A percentile compares a stretch with the other conserved stretches of the same genome.
Conservation (phyloP, 2,797 vertebrate genomes). For the Ataeniobius toweri region DNA sequence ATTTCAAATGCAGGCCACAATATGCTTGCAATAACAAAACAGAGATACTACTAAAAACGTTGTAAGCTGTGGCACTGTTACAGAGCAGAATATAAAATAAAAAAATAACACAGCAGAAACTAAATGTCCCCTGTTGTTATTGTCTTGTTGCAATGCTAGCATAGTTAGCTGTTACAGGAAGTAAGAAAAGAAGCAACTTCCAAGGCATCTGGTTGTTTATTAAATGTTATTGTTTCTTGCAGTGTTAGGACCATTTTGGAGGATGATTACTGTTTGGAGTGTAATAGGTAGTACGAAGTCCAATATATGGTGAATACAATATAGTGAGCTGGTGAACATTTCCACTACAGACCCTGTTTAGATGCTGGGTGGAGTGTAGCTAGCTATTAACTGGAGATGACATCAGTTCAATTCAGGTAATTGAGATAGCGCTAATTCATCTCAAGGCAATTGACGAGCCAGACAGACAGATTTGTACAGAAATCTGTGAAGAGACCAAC, state of each 20-base stretch:
- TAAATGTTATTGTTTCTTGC: not conserved
- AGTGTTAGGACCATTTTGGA: not conserved
- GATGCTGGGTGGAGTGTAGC: not conserved
- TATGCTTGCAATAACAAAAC: not conserved
- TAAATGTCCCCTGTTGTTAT: not conserved
- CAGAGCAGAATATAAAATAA: not conserved
- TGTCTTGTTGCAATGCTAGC: not conserved
- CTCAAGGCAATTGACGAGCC: not conserved
- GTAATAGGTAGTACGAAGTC: not conserved
- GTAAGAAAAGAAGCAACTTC: not conserved
- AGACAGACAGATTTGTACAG: not conserved
- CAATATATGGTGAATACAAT: not conserved
- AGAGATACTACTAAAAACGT: not conserved
- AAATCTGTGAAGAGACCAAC: not conserved
- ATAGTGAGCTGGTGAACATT: not conserved
- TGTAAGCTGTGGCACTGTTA: not conserved
- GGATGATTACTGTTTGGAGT: not conserved
- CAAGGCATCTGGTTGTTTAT: not conserved
- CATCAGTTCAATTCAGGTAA: not conserved
- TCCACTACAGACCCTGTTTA: not conserved
- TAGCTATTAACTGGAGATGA: not conserved
- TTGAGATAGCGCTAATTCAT: not conserved
- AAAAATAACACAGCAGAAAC: not conserved
- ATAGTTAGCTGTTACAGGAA: no score
- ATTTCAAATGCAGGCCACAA: not conserved